A percentile compares a stretch with the other conserved stretches of the same genome.
phyloP scores from a whole-genome alignment of 2,797 vertebrate genomes.

The Xerus rutilus region DNA sequence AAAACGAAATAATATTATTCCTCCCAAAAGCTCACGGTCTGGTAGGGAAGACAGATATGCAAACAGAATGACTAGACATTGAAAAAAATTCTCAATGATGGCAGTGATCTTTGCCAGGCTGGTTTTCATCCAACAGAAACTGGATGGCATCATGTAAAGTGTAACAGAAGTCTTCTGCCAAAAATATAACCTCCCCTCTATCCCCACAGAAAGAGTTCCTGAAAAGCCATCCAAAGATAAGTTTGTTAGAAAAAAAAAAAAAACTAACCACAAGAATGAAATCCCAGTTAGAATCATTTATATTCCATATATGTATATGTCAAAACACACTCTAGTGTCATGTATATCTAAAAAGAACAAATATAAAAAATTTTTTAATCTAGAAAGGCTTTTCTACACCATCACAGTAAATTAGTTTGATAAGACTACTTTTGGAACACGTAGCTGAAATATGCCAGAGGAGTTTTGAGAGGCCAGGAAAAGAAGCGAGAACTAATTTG shows the following conservation, averaged over 20 bases:
- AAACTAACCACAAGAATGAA: background rate
- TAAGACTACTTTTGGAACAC: background rate
- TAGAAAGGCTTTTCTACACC: background rate
- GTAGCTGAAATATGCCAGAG: too few species aligned
- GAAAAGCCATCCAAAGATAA: slow-evolving; percentile 1
- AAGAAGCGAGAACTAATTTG: background rate
- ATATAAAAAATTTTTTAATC: background rate
- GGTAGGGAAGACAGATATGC: background rate
- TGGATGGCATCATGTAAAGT: background rate
- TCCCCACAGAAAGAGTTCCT: background rate
- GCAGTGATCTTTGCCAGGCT: background rate
- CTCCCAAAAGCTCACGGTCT: background rate
- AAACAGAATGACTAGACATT: background rate
- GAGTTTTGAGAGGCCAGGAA: background rate
- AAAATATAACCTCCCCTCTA: background rate
- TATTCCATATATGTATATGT: too few species aligned
- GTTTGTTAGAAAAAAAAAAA: background rate
- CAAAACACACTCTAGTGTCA: too few species aligned
- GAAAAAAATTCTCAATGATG: background rate
- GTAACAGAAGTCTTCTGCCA: background rate
- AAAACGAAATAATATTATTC: background rate
- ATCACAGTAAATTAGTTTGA: slow-evolving; percentile 3
- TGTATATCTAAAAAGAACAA: background rate
- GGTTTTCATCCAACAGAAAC: background rate
- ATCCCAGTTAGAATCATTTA: too few species aligned